Conservation (phyloP, 1,140 invertebrate genomes). For the Sycophaga agraensis region DNA sequence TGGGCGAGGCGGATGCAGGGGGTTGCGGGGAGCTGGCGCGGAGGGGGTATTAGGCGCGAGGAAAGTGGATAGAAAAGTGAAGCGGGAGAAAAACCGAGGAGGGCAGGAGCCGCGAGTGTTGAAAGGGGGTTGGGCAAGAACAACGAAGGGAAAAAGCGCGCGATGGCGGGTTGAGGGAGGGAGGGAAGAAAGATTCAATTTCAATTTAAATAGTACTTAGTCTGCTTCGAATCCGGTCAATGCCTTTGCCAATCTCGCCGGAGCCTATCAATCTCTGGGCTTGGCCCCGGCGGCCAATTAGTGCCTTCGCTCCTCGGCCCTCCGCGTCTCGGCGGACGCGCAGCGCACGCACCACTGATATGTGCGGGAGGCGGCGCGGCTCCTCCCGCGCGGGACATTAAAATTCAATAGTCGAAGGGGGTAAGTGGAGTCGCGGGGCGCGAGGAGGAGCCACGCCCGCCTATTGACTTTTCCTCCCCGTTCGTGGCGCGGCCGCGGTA, state of each 20-base stretch:
- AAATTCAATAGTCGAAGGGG: slow-evolving; percentile 40
- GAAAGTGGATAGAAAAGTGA: slow-evolving; percentile 23
- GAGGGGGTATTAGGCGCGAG: slow-evolving; percentile 1
- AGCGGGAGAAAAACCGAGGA: slow-evolving; percentile 29
- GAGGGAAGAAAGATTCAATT: slow-evolving; percentile 25
- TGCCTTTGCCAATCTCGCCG: slow-evolving; percentile 26
- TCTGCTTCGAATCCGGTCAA: slow-evolving; percentile 18
- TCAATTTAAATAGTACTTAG: slow-evolving; percentile 27
- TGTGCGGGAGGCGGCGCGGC: too few relatives aligned
- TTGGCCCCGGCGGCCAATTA: background rate
- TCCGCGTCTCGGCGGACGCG: slow-evolving; percentile 13
- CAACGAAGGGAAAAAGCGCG: slow-evolving; percentile 21
- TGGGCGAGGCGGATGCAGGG: background rate
- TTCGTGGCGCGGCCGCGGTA: background rate
- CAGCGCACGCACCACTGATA: too few relatives aligned
- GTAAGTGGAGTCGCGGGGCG: slow-evolving; percentile 35
- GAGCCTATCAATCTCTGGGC: background rate
- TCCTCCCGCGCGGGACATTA: too few relatives aligned
- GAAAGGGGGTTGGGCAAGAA: slow-evolving; percentile 27
- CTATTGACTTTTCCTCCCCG: background rate
- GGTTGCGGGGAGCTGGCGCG: background rate
- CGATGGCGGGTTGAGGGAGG: background rate
- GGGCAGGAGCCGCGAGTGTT: slow-evolving; percentile 29
- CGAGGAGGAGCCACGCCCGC: background rate
- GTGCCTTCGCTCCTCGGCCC: slow-evolving; percentile 1